Conservation (phyloP, 2,888 invertebrate species). For the Tetragonisca angustula region DNA sequence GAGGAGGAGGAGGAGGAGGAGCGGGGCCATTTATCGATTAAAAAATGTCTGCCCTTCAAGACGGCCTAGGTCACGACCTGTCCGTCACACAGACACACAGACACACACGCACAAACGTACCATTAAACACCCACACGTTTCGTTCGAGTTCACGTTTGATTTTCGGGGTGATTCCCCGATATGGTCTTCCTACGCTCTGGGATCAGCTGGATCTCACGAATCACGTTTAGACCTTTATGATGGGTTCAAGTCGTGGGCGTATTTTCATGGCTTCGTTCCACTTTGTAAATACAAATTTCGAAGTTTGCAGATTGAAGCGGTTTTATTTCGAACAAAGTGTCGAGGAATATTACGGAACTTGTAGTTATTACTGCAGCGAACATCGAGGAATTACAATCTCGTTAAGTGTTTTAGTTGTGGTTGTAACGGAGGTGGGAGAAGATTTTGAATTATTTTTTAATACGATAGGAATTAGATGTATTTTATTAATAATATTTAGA, state of each 20-base stretch:
- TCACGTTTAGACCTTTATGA: neutral
- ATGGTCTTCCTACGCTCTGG: neutral
- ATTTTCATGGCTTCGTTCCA: neutral
- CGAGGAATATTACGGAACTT: neutral
- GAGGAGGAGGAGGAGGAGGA: conserved; percentile 8
- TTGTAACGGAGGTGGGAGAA: too few relatives aligned
- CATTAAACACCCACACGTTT: conserved; percentile 11
- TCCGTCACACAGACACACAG: conserved; percentile 75
- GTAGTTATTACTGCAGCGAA: too few relatives aligned
- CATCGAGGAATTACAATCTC: too few relatives aligned
- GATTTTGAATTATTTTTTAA: too few relatives aligned
- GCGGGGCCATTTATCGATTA: conserved; percentile 82
- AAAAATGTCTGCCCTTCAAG: conserved; percentile 84
- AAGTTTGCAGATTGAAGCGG: neutral
- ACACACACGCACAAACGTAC: conserved; percentile 63
- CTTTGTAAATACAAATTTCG: neutral
- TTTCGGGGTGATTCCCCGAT: conserved; percentile 22
- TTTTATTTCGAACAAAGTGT: neutral
- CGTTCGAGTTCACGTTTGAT: conserved; percentile 11
- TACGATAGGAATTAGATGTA: too few relatives aligned
- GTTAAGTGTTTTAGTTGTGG: too few relatives aligned
- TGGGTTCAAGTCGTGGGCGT: too few relatives aligned
- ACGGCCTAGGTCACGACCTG: conserved; percentile 84
- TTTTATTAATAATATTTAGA: too few relatives aligned
- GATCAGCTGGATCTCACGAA: neutral